A percentile compares a stretch with the other conserved stretches of the same genome.
Evolutionary conservation across 2,113 vertebrate species (phyloP).

Genomic region (Thermophis baileyi): DNA sequence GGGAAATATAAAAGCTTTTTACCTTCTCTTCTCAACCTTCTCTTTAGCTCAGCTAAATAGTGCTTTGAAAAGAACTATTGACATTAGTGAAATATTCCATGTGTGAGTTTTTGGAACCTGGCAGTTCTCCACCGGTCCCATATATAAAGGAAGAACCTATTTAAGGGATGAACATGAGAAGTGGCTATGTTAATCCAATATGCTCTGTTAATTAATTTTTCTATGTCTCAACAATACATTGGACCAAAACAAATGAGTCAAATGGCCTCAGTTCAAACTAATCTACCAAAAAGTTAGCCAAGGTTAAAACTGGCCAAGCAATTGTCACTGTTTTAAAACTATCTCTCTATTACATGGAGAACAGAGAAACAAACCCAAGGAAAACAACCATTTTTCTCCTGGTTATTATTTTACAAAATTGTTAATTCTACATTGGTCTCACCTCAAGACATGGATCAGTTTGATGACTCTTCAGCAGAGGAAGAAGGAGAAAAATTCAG

Average conservation of each 20-base stretch:
- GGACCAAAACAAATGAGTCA: background rate
- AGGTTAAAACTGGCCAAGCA: background rate
- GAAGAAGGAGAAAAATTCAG: background rate
- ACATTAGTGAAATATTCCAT: background rate
- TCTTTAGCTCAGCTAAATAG: background rate
- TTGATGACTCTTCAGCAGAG: background rate
- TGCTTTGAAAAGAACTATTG: background rate
- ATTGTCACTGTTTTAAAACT: background rate
- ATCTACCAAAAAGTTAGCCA: background rate
- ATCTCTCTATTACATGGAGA: background rate
- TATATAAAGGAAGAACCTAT: background rate
- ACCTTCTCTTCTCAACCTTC: background rate
- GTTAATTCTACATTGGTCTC: background rate
- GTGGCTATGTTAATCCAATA: background rate
- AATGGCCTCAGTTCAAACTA: background rate
- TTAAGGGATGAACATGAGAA: background rate
- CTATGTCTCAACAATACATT: background rate
- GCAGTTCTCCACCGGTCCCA: background rate
- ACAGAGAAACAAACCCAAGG: background rate
- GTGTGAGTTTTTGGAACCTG: background rate
- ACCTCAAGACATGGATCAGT: background rate
- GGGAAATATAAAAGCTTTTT: background rate
- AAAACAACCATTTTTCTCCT: background rate
- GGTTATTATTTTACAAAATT: background rate
- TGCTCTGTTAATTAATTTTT: background rate